Evolutionary conservation across 2,888 invertebrate genomes (phyloP), one percentile per base, ranked within the genome.

Genomic region (Carpatolechia fugitivella): DNA sequence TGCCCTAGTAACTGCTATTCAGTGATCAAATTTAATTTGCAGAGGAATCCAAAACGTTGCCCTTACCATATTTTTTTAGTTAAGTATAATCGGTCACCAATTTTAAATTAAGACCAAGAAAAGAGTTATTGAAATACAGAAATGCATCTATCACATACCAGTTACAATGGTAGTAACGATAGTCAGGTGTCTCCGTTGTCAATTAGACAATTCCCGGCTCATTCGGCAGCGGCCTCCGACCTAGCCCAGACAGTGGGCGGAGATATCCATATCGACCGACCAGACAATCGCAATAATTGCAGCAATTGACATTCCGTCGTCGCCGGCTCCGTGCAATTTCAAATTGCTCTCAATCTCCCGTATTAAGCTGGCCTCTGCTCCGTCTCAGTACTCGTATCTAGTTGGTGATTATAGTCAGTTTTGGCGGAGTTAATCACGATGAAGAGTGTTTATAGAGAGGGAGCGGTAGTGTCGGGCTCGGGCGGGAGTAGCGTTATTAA

Each of bases 161-260:
- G 24, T 46, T 40, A 51, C 46, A 47, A 51, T 55, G 30, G 38
- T 47, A 47, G 47, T 14, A 11, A 33, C 56, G 2, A 14, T 24
- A 14, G 47, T 18, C 31, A 67, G 64, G 60, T 66, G 68, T 72
- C 66, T 70, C 67, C 59, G 60, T 60, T 61, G 68, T 68, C 69
- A 72, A 72, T 77, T 70, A 77, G 66, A 57, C 66, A 63, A 66
- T 64, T 63, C 65, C 62, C 61, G 61, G 31, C 31, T 41, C 48
- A 56, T 47, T 48, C 48, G 33, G 29, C n/a, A 30, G 31, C n/a
- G 20, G 31, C 36, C 29, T 48, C 30, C 20, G 48, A 18, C 36
- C 50, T 38, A 14, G 50, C 7, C 52, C 35, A 31, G 44, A 24
- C 29, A 20, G 11, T 13, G 44, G 16, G 69, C 49, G 68, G 70